Evolutionary conservation across 2,113 vertebrate species (phyloP).

Genomic region (Cynoglossus semilaevis): DNA sequence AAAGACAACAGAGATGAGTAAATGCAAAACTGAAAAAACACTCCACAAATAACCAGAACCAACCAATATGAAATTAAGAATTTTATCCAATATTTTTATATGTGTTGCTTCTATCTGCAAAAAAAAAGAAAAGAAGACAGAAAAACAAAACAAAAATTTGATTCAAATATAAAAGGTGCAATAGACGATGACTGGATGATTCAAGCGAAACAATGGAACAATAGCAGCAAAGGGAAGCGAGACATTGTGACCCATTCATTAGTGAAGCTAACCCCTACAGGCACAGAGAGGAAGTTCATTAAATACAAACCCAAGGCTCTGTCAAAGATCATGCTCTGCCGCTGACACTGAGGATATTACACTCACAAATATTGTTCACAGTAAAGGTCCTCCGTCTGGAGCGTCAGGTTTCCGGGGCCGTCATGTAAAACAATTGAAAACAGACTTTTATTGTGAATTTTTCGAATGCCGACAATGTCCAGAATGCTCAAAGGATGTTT

Average conservation of each 20-base stretch:
- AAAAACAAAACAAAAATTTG: too few species aligned
- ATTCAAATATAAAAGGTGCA: too few species aligned
- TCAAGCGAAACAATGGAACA: conserved; percentile 30
- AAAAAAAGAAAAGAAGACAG: too few species aligned
- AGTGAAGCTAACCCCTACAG: conserved; percentile 38
- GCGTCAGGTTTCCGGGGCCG: not conserved
- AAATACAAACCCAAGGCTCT: conserved; percentile 51
- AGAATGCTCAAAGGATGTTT: too few species aligned
- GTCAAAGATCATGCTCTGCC: conserved; percentile 50
- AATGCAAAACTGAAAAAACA: too few species aligned
- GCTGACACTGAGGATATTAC: conserved; percentile 29
- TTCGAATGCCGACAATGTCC: too few species aligned
- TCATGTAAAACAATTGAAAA: conserved; percentile 5
- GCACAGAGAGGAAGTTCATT: conserved; percentile 59
- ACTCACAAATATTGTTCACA: conserved; percentile 25
- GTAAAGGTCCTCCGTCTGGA: conserved; percentile 4
- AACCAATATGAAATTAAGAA: too few species aligned
- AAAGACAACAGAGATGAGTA: too few species aligned
- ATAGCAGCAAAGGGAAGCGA: not conserved
- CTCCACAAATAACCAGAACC: too few species aligned
- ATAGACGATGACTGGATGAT: conserved; percentile 8
- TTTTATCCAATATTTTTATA: too few species aligned
- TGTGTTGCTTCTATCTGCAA: too few species aligned
- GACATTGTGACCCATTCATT: conserved; percentile 53
- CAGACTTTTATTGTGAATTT: too few species aligned